These are phyloP conservation scores for Aphaenogaster ashmeadi DNA, from an alignment of 1,140 invertebrate genomes.

Conservation along the genomic window DNA sequence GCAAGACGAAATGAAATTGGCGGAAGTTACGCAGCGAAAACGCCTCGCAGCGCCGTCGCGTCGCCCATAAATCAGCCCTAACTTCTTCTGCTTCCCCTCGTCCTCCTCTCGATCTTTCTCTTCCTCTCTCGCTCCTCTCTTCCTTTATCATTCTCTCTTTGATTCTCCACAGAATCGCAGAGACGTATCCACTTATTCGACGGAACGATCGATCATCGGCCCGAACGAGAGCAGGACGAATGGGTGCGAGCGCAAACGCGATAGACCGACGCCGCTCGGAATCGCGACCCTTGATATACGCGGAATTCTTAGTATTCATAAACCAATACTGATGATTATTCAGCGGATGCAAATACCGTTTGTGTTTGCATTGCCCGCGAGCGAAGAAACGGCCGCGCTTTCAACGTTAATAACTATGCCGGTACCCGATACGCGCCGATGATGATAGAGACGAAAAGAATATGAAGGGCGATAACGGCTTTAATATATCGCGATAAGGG, in stretches of 20 bases:
- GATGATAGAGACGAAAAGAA: slow-evolving; percentile 36
- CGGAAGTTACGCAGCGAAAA: slow-evolving; percentile 79
- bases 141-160: slow-evolving; percentile 33
- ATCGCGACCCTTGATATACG: slow-evolving; percentile 38
- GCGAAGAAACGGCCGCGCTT: slow-evolving; percentile 21
- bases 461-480: neutral
- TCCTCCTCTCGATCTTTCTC: neutral
- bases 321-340: slow-evolving; percentile 63
- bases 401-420: slow-evolving; percentile 40
- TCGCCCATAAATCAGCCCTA: slow-evolving; percentile 74
- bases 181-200: slow-evolving; percentile 62
- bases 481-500: neutral
- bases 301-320: slow-evolving; percentile 62
- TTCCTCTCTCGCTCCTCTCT: neutral
- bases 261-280: neutral
- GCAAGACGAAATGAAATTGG: slow-evolving; percentile 77
- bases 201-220: slow-evolving; percentile 60
- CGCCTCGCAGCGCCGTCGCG: slow-evolving; percentile 59
- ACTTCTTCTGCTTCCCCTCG: slow-evolving; percentile 16
- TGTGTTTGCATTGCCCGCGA: slow-evolving; percentile 16
- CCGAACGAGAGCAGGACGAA: neutral
- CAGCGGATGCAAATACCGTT: slow-evolving; percentile 55
- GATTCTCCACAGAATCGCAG: slow-evolving; percentile 15
- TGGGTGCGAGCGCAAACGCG: slow-evolving; percentile 22
- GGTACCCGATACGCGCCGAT: slow-evolving; percentile 8